Evolutionary conservation across 2,797 vertebrate species (phyloP).

Genomic region (Chelon labrosus): DNA sequence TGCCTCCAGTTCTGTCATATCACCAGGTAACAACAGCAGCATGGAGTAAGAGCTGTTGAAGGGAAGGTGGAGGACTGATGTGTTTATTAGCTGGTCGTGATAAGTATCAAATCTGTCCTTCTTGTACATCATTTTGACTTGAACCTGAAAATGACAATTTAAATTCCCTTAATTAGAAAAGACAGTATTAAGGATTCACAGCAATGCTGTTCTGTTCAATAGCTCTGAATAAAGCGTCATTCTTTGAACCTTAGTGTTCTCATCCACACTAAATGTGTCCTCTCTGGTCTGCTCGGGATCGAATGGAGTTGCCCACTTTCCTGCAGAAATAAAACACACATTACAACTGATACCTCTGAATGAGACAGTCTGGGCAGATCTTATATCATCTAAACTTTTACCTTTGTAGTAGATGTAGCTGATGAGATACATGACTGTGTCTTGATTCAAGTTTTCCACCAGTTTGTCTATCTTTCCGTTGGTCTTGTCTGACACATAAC

Average conservation of each 20-base stretch:
- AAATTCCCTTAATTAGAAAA: neutral
- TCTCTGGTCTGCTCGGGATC: conserved; percentile 39
- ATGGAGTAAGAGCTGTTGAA: conserved; percentile 83
- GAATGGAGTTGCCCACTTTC: conserved; percentile 81
- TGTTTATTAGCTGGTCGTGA: conserved; percentile 65
- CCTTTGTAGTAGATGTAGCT: conserved; percentile 93
- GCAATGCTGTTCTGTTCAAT: neutral
- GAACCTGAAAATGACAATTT: conserved; percentile 64
- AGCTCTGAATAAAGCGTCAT: neutral
- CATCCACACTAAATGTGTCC: conserved; percentile 70
- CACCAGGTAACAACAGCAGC: conserved; percentile 79
- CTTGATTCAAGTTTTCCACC: conserved; percentile 79
- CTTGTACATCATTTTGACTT: conserved; percentile 83
- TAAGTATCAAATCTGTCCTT: conserved; percentile 34
- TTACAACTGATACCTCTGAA: neutral
- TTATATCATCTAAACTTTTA: conserved; percentile 66
- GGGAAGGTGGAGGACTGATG: conserved; percentile 77
- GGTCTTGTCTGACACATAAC: conserved; percentile 87
- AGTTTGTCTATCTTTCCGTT: conserved; percentile 89
- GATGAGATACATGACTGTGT: conserved; percentile 88
- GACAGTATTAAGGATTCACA: fast-evolving
- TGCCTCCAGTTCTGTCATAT: conserved; percentile 73
- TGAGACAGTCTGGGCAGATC: neutral
- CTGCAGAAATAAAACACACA: conserved; percentile 55
- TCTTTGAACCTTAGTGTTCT: conserved; percentile 61